A percentile compares a stretch with the other conserved stretches of the same genome.
Conservation (phyloP, 2,113 vertebrate genomes). For the Heterotilapia buettikoferi region DNA sequence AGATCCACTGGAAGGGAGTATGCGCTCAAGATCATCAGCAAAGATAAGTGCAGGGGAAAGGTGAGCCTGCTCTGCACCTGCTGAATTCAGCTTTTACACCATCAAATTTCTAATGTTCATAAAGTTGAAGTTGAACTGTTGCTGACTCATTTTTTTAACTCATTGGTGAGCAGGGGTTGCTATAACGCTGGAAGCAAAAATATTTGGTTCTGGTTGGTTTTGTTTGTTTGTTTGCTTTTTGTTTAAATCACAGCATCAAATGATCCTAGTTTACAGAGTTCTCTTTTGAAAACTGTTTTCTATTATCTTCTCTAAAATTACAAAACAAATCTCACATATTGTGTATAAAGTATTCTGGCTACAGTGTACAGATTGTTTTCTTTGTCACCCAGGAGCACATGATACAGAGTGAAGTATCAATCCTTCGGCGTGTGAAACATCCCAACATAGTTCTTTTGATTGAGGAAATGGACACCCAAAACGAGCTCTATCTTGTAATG, state of each 20-base stretch:
- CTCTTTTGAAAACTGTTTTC: not conserved
- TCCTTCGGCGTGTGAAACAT: constrained; percentile 93
- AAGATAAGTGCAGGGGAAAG: constrained; percentile 96
- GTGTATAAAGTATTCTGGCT: not conserved
- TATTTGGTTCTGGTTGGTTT: not conserved
- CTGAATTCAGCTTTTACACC: not conserved
- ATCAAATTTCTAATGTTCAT: not conserved
- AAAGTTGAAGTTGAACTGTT: not conserved
- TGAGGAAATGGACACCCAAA: constrained; percentile 93
- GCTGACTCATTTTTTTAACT: not conserved
- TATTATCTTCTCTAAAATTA: not conserved
- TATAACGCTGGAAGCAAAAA: not conserved
- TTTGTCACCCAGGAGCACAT: constrained; percentile 85
- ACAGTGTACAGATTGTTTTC: not conserved
- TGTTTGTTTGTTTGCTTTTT: not conserved
- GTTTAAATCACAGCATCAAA: not conserved
- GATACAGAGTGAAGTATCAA: constrained; percentile 97
- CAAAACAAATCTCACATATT: not conserved
- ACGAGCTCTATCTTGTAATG: constrained; percentile 94
- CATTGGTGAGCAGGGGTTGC: not conserved
- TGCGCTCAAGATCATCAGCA: constrained; percentile 97
- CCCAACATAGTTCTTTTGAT: constrained; percentile 97
- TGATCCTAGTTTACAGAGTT: not conserved
- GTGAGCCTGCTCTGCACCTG: constrained; percentile 64
- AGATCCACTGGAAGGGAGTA: constrained; percentile 93